Conservation (phyloP, 2,888 invertebrate genomes). For the Synanthedon andrenaeformis region DNA sequence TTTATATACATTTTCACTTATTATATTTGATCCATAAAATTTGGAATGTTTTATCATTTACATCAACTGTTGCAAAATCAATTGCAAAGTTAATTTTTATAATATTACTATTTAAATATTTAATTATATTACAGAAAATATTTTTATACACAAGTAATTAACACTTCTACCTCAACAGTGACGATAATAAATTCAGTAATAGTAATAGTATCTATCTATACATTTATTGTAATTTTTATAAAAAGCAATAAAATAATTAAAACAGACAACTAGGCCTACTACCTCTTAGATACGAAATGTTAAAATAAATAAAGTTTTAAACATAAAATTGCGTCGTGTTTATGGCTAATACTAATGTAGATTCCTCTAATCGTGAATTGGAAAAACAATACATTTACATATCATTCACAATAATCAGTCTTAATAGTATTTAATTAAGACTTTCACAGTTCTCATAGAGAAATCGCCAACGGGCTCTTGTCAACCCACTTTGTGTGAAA, state of each 20-base stretch:
- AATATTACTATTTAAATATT: conserved; percentile 66
- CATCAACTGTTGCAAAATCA: conserved; percentile 21
- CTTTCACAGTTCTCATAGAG: too few species aligned
- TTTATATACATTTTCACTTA: conserved; percentile 5
- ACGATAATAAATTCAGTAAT: conserved; percentile 17
- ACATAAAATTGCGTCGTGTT: too few species aligned
- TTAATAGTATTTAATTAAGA: too few species aligned
- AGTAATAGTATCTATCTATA: background rate
- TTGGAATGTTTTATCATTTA: conserved; percentile 55
- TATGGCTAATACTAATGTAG: too few species aligned
- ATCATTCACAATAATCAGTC: too few species aligned
- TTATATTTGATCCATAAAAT: conserved; percentile 20
- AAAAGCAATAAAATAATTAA: conserved; percentile 9
- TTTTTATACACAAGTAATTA: conserved; percentile 63
- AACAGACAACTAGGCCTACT: background rate
- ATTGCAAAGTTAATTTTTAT: conserved; percentile 42
- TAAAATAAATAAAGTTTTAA: background rate
- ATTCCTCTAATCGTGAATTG: too few species aligned
- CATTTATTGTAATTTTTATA: background rate
- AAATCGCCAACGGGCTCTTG: too few species aligned
- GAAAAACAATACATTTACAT: too few species aligned
- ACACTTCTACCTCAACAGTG: conserved; percentile 62
- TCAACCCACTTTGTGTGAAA: too few species aligned
- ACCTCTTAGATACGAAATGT: conserved; percentile 2
- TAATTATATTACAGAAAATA: conserved; percentile 66